Conservation (phyloP, 2,888 invertebrate species). For the Rotaria magnacalcarata region DNA sequence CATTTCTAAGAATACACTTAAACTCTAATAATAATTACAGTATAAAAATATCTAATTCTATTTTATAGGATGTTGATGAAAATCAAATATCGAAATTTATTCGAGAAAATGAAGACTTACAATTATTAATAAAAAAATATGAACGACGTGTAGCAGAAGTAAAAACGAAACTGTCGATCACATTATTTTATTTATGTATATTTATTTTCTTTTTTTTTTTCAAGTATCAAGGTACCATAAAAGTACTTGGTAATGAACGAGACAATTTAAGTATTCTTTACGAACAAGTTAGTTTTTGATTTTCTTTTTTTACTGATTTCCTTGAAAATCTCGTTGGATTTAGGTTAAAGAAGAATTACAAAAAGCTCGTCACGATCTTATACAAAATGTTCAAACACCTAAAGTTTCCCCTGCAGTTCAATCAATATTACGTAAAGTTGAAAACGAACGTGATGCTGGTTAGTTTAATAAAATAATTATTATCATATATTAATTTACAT, state of each 20-base stretch:
- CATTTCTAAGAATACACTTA: too few species aligned
- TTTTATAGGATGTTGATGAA: constrained; percentile 50
- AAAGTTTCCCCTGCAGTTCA: constrained; percentile 59
- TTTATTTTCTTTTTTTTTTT: neutral
- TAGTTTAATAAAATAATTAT: neutral
- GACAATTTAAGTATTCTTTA: constrained; percentile 52
- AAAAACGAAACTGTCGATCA: neutral
- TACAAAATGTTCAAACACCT: constrained; percentile 49
- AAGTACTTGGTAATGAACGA: constrained; percentile 57
- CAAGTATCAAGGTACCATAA: constrained; percentile 59
- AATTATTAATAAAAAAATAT: constrained; percentile 58
- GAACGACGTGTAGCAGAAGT: constrained; percentile 60
- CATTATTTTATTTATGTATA: neutral
- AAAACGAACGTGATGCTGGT: constrained; percentile 52
- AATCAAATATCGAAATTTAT: constrained; percentile 53
- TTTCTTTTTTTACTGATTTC: neutral
- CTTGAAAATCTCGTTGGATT: neutral
- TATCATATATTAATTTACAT: neutral
- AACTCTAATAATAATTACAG: neutral
- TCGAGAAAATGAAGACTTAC: constrained; percentile 57
- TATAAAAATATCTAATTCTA: neutral
- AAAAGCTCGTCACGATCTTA: constrained; percentile 32
- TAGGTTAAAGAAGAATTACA: constrained; percentile 37
- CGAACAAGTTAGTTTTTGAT: constrained; percentile 39
- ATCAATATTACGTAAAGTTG: constrained; percentile 57